These are phyloP conservation scores for Plagodis pulveraria DNA, from an alignment of 2,888 invertebrate genomes.

Conservation along the genomic window DNA sequence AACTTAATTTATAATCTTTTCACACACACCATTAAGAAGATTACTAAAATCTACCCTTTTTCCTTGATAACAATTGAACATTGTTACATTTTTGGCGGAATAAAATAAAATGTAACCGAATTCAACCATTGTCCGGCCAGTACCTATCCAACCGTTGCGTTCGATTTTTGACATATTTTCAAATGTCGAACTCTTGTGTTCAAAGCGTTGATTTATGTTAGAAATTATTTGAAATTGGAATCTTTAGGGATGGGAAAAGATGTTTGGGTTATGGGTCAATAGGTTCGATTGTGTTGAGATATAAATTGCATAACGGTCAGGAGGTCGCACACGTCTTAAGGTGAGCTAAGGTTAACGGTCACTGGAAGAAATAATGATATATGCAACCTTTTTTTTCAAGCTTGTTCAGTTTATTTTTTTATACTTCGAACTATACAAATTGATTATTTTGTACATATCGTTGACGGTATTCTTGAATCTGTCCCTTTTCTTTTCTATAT, in stretches of 20 bases:
- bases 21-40: constrained; percentile 85
- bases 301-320: constrained; percentile 73
- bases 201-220: constrained; percentile 79
- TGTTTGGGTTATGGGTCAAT: constrained; percentile 78
- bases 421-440: too few relatives aligned
- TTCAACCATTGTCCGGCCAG: constrained; percentile 60
- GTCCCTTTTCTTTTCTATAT: too few relatives aligned
- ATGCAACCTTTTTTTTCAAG: too few relatives aligned
- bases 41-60: constrained; percentile 84
- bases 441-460: too few relatives aligned
- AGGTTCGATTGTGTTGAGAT: constrained; percentile 62
- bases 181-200: constrained; percentile 68
- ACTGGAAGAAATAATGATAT: constrained; percentile 7
- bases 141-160: constrained; percentile 60
- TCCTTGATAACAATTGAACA: constrained; percentile 79
- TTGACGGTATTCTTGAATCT: too few relatives aligned
- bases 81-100: constrained; percentile 77
- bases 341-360: constrained; percentile 71
- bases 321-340: constrained; percentile 71
- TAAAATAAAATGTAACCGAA: constrained; percentile 77
- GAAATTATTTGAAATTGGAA: constrained; percentile 61
- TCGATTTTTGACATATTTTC: constrained; percentile 77
- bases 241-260: constrained; percentile 63
- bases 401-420: too few relatives aligned
- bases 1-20: constrained; percentile 86